Base-by-base conservation (phyloP, 2,888 invertebrate species). In the Xanthia togata region DNA sequence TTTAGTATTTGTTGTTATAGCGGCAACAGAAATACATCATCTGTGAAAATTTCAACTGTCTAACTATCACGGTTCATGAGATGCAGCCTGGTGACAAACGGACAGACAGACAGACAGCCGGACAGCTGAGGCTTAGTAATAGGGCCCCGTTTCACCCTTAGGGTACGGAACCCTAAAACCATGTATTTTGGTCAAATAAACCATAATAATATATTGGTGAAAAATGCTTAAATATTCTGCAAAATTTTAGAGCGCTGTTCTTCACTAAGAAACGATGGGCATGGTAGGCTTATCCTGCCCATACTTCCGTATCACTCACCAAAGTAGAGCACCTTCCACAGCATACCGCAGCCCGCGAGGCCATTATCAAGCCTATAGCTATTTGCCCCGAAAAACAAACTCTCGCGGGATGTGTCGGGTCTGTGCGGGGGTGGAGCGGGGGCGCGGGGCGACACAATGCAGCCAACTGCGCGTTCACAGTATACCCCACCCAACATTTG, bases 331-430 rank as follows among this genome's bases (percentile, higher is more conserved):
- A 91, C 65, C 87, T 26, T 88, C n/a, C 82, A 9, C 0, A 55
- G 65, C 82, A 81, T 85, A 86, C 88, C 90, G 87, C 89, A 91
- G 88, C 90, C 94, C 95, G 95, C 95, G 96, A 95, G 95, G 95
- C 96, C 96, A 96, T 96, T 96, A 96, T 96, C 96, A 95, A 96
- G 96, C 96, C 96, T 96, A 96, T 96, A 96, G 96, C 96, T 96
- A 96, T 96, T 96, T 96, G 96, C 96, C 94, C 96, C 96, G 96
- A 96, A 96, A 96, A 96, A 96, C 96, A 96, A 96, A 96, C 96
- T 96, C 96, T 96, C 96, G 96, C 95, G 96, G 96, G 96, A 96
- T 94, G 93, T 91, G 93, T 90, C 88, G 93, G 92, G 83, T 83
- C 78, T 82, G 81, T 68, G 90, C 83, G 88, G 87, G 78, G 86